Conservation (phyloP, 2,888 invertebrate species). For the Drosophila nigritarsus region DNA sequence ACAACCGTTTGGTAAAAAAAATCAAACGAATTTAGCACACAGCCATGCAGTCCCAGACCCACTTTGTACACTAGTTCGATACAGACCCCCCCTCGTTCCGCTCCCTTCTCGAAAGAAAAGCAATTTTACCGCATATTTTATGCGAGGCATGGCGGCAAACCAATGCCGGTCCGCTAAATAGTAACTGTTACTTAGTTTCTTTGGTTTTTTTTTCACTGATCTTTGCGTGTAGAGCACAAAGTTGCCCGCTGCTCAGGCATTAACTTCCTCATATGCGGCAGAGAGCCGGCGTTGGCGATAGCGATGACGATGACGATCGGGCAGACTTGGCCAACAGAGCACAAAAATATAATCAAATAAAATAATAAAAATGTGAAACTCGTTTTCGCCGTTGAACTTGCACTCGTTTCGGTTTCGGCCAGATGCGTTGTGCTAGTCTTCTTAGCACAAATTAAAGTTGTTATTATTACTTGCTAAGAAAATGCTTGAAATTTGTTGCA, state of each 20-base stretch:
- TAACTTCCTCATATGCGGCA: slow-evolving; percentile 69
- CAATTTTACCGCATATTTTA: slow-evolving; percentile 69
- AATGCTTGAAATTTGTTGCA: slow-evolving; percentile 49
- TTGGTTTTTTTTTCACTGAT: slow-evolving; percentile 22
- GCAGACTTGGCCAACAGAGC: slow-evolving; percentile 36
- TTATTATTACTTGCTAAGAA: slow-evolving; percentile 38
- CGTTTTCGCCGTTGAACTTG: slow-evolving; percentile 75
- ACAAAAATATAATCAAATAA: slow-evolving; percentile 22
- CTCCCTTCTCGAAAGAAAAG: slow-evolving; percentile 46
- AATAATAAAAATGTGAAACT: slow-evolving; percentile 60
- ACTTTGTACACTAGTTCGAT: slow-evolving; percentile 35
- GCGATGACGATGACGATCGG: slow-evolving; percentile 10
- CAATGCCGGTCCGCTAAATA: slow-evolving; percentile 62
- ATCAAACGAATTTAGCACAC: slow-evolving; percentile 62
- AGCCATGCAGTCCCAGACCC: slow-evolving; percentile 53
- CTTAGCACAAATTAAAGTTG: slow-evolving; percentile 68
- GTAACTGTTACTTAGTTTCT: slow-evolving; percentile 77
- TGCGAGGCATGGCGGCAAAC: slow-evolving; percentile 29
- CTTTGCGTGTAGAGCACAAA: slow-evolving; percentile 48
- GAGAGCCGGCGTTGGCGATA: background rate
- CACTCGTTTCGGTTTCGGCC: slow-evolving; percentile 66
- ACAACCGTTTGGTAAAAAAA: slow-evolving; percentile 45
- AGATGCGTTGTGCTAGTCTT: slow-evolving; percentile 38
- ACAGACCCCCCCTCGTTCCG: background rate
- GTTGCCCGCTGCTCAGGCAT: slow-evolving; percentile 51